phyloP scores from a whole-genome alignment of 1,140 invertebrate species.

The Drosophila simulans region DNA sequence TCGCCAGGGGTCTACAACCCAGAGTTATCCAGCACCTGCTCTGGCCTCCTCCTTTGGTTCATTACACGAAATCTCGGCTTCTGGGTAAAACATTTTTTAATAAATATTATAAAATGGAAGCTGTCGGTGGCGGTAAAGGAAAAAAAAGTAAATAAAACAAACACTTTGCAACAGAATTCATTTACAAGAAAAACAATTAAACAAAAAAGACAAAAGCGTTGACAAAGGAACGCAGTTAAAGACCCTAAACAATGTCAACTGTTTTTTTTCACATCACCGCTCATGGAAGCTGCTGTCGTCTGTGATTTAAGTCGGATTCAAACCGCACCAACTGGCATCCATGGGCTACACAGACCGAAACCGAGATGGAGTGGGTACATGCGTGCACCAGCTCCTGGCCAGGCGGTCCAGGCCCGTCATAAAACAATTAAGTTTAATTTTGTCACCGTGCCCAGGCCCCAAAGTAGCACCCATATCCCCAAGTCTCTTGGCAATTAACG shows the following conservation, averaged over 20 bases:
- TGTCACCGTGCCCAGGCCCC: conserved; percentile 67
- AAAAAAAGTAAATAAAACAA: conserved; percentile 3
- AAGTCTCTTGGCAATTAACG: conserved; percentile 63
- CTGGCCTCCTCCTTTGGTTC: conserved; percentile 43
- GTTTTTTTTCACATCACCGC: conserved; percentile 42
- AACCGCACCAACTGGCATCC: conserved; percentile 6
- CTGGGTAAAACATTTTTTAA: conserved; percentile 83
- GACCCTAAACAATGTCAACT: conserved; percentile 80
- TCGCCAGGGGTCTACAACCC: conserved; percentile 44
- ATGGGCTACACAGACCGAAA: conserved; percentile 42
- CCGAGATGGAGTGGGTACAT: conserved; percentile 20
- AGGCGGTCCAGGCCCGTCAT: conserved; percentile 66
- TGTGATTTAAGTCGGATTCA: conserved; percentile 20
- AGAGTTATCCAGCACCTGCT: conserved; percentile 47
- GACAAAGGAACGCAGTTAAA: conserved; percentile 68
- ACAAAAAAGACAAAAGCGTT: conserved; percentile 44
- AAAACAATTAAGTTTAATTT: conserved; percentile 83
- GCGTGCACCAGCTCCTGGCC: conserved; percentile 23
- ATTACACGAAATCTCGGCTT: conserved; percentile 69
- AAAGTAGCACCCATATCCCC: conserved; percentile 28
- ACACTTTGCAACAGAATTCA: conserved; percentile 52
- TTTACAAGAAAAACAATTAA: conserved; percentile 81
- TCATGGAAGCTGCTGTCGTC: conserved; percentile 44
- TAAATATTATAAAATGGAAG: conserved; percentile 81
- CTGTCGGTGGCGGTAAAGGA: conserved; percentile 27